Base-by-base conservation (phyloP, 2,888 invertebrate genomes). In the Drosophila prostipennis region DNA sequence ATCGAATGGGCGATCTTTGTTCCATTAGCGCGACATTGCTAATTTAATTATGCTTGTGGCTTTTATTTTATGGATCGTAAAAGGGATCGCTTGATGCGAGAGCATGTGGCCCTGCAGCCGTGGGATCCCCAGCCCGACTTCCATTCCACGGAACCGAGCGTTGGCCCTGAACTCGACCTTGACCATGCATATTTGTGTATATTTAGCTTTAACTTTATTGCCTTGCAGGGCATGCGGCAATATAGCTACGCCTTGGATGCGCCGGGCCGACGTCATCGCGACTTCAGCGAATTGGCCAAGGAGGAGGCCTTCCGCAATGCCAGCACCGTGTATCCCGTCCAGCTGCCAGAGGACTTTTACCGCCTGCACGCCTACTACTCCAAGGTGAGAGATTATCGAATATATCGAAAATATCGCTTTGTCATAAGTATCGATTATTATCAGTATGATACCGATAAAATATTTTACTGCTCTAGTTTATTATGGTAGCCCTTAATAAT, bases 341-440 rank as follows among this genome's bases (percentile, higher is more conserved):
- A 93, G 45, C 93, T 94, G 75, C 93, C 94, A n/a, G 92, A 93
- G 48, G 93, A 94, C 77, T 94, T 95, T 86, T 95, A 95, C 91
- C 93, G 94, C 71, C 93, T 96, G 63, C 96, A 97, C 91, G 94
- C 95, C 1, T 95, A 95, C 90, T 95, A 95, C 81, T 93, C 95
- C 8, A 93, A 94, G 92, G 95, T 96, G 91, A 92, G 91, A 34
- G 3, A 10, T 34, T 3, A 10, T 10, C 32, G 10, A 34, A 11
- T 3, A 0, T 34, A 3, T 11, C 10, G 34, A 19, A 19, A 3
- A 19, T 19, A 19, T 19, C 19, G 19, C 19, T 0, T 19, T 3
- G 19, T 19, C 3, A 19, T 5, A 19, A 19, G 1, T 7, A 7
- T 8, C 14, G 8, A 14, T 37, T 14, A 7, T 2, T 39, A 39